Base-by-base conservation (phyloP, 2,797 vertebrate genomes). In the Loris lydekkerianus region DNA sequence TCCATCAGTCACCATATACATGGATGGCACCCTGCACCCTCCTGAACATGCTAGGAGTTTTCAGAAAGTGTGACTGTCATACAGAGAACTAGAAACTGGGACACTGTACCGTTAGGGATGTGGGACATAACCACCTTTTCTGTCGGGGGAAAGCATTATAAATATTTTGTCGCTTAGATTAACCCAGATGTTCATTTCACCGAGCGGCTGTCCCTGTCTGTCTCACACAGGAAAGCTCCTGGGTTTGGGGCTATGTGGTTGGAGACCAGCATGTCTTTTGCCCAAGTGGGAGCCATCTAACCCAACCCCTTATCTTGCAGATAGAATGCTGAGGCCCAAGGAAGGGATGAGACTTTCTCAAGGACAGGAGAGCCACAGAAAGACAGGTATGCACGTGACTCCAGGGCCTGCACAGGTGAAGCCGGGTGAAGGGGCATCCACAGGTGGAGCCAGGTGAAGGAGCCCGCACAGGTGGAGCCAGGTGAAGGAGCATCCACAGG, bases 51-150 rank as follows among this genome's bases (percentile, higher is more conserved):
- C 37, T 4, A 34, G 76, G 78, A 31, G 63, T 37, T 46, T 88
- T 69, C 81, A 9, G 72, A 34, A 87, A 87, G 27, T 70, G 60
- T 8, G 29, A 8, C 67, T 21, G 0, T 17, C 31, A 43, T 13
- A 61, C 61, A 58, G 72, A 82, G 43, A 70, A 31, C 31, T 27
- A 3, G 77, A 78, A 94, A 96, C 81, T 58, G 81, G 86, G 94
- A 10, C 85, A 63, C 6, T 0, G 0, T 4, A 72, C 37, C 0
- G 0, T 53, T 29, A 82, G 80, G 43, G 56, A 43, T 13, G 10
- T 0, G 1, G 70, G 53, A 18, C 21, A n/a, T 1, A 60, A 7
- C 70, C 18, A 7, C 15, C 60, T 67, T 49, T 86, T 72, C 46
- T 20, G 88, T 43, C 95, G 46, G 78, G 82, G 73, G 73, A 89